These are phyloP conservation scores for Benitochromis conjunctus DNA, from an alignment of 2,113 vertebrate genomes.

Conservation along the genomic window DNA sequence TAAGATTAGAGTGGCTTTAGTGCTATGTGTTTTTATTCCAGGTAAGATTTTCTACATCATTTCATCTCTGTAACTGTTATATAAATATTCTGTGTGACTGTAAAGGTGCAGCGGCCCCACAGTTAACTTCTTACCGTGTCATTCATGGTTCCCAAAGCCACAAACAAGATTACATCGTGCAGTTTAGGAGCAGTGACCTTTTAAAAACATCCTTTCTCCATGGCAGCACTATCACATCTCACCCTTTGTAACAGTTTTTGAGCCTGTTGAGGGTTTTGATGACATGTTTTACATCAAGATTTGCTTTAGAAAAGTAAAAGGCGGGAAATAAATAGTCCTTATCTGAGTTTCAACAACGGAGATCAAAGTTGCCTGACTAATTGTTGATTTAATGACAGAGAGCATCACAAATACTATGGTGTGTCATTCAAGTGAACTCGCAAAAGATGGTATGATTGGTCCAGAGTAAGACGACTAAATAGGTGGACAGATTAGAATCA, in stretches of 20 bases:
- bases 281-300: not conserved
- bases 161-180: slow-evolving; percentile 8
- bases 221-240: not conserved
- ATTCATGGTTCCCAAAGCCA: slow-evolving; percentile 3
- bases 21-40: not conserved
- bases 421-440: too few species aligned
- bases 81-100: not conserved
- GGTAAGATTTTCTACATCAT: not conserved
- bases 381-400: not conserved
- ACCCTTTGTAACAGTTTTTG: not conserved
- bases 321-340: not conserved
- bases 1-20: not conserved
- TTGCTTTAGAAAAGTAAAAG: not conserved
- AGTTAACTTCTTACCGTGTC: not conserved
- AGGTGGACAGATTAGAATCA: not conserved
- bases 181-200: not conserved
- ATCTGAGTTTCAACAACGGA: not conserved
- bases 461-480: not conserved
- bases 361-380: not conserved
- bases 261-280: not conserved
- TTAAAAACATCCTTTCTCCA: not conserved
- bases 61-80: not conserved
- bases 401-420: not conserved
- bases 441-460: not conserved
- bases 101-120: not conserved